These are phyloP conservation scores for Pheosia tremula DNA, from an alignment of 2,888 invertebrate genomes.

Conservation along the genomic window DNA sequence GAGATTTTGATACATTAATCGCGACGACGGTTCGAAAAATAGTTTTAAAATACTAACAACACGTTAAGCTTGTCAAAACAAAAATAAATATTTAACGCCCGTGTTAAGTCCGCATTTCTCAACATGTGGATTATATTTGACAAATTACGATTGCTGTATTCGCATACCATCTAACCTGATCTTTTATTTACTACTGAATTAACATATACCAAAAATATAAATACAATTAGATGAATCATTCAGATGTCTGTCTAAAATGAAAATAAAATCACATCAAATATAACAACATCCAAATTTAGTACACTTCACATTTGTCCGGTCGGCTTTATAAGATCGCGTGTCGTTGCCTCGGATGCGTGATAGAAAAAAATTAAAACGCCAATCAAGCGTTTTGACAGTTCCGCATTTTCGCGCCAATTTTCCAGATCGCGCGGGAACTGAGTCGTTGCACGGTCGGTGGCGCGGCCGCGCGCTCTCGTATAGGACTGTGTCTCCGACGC, in stretches of 20 bases:
- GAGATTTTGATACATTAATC: conserved; percentile 19
- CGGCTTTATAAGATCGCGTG: conserved; percentile 30
- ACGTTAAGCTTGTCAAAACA: conserved; percentile 39
- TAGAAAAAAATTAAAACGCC: conserved; percentile 50
- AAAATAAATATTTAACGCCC: conserved; percentile 27
- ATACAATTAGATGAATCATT: conserved; percentile 32
- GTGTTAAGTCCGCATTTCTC: conserved; percentile 18
- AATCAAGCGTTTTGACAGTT: conserved; percentile 63
- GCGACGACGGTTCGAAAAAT: conserved; percentile 16
- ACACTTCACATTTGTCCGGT: conserved; percentile 45
- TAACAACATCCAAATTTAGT: conserved; percentile 24
- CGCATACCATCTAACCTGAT: not conserved
- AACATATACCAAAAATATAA: not conserved
- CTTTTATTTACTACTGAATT: conserved; percentile 1
- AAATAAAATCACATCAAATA: conserved; percentile 41
- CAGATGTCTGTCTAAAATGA: conserved; percentile 20
- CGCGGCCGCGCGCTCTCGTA: conserved; percentile 68
- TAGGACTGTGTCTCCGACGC: conserved; percentile 64
- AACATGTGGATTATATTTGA: conserved; percentile 27
- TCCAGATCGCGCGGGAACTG: conserved; percentile 65
- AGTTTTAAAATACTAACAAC: conserved; percentile 23
- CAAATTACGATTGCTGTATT: conserved; percentile 19
- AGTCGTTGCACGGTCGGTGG: conserved; percentile 56
- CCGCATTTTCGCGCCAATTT: conserved; percentile 83
- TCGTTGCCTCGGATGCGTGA: conserved; percentile 24